Evolutionary conservation across 2,113 vertebrate genomes (phyloP).

Genomic region (Pluvianellus socialis): DNA sequence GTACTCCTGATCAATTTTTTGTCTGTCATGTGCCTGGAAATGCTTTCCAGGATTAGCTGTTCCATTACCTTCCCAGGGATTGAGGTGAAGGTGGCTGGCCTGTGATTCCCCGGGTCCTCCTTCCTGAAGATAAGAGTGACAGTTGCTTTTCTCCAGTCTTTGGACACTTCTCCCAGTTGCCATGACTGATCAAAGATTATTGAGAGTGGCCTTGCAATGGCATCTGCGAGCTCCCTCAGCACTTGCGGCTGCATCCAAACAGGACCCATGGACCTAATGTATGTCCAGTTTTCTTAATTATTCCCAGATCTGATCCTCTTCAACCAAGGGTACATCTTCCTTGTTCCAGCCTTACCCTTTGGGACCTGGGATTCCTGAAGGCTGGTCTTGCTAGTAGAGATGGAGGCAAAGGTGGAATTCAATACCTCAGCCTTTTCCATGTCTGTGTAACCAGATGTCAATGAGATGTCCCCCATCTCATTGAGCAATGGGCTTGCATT

Average conservation of each 20-base stretch:
- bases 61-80: accelerated
- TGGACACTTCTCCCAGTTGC: neutral
- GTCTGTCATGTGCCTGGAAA: neutral
- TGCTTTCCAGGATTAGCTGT: neutral
- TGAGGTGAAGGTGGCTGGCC: neutral
- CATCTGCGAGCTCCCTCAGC: neutral
- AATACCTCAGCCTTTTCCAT: neutral
- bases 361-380: neutral
- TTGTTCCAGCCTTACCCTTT: neutral
- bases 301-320: neutral
- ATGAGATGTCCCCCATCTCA: accelerated
- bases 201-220: neutral
- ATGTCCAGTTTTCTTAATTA: neutral
- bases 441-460: neutral
- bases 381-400: neutral
- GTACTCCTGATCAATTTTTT: neutral
- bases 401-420: neutral
- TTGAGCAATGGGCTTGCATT: neutral
- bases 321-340: neutral
- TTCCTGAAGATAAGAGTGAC: neutral
- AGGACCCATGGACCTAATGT: accelerated
- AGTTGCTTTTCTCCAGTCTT: neutral
- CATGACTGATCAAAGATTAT: neutral
- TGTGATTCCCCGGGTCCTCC: neutral
- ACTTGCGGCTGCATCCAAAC: neutral